Evolutionary conservation across 2,113 vertebrate genomes (phyloP), one percentile per base, ranked within the genome.

Genomic region (Gyps fulvus): DNA sequence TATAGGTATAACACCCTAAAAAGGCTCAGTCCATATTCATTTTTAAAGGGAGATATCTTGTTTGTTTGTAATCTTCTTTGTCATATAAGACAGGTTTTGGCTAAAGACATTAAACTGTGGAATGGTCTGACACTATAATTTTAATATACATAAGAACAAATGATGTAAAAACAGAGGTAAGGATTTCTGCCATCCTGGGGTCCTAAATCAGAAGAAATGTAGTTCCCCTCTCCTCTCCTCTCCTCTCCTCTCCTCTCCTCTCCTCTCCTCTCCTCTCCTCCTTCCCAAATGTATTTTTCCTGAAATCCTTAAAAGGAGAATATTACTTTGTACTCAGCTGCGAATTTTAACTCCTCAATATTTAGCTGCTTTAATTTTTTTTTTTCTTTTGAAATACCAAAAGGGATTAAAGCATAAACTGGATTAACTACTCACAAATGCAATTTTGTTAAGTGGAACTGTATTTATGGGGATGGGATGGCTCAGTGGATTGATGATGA

Each of bases 391-490:
- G 50, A 85, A 96, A 93, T 95, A 89, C 80, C 83, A 83, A 67
- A 74, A 95, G 43, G 43, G 77, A 96, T 96, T 96, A 95, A 94
- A 94, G 6, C 59, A 79, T 74, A 92, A 87, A 94, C 31, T 80
- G 88, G 85, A 90, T 95, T 86, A 96, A 88, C 36, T 90, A 20
- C 67, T 95, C 42, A 1, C 90, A 81, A 85, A 89, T 78, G 50
- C n/a, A 62, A 81, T 93, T 96, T 93, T 95, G 18, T 78, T 74
- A 86, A 88, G 20, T 95, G 74, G 93, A 96, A 95, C 78, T 95
- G 52, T 93, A 86, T 95, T 90, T 95, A 52, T n/a, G 55, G 58
- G 49, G 31, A 58, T 11, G 16, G 54, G 40, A 93, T 87, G 66
- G 76, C 74, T 94, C 86, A 69, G 67, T 91, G 88, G 21, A 45